Evolutionary conservation across 2,888 invertebrate species (phyloP), one percentile per base, ranked within the genome.

Genomic region (Mythimna albipuncta): DNA sequence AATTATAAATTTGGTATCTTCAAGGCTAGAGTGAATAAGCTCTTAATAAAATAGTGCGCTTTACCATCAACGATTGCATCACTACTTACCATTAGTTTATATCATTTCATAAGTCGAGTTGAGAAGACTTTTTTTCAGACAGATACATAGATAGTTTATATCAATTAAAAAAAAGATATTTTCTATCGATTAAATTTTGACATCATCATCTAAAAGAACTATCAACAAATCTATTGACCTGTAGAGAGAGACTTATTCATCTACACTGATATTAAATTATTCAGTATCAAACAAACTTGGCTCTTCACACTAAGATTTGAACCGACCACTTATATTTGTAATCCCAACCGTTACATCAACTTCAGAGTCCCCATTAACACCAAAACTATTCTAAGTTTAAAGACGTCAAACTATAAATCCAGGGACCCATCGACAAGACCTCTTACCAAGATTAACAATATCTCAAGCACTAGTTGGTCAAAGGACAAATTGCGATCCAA

Each of bases 371-470:
- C 82, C 82, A 85, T 83, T 75, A 83, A 82, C 86, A 85, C 77
- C 52, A 76, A 74, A 67, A 76, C 81, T 81, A 79, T 84, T 80
- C 61, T 9, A 72, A 83, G 82, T 77, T 85, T 79, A 76, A 81
- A 79, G 72, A 85, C 75, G 81, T 82, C 82, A 77, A 80, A 84
- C 85, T 76, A 87, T 88, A 87, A 87, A 87, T 88, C 83, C 81
- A 70, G 50, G 59, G 57, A 72, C 62, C 77, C 86, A 92, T 91
- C 91, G 91, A 92, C 90, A 93, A 94, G 91, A 84, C 88, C 94
- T 94, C 89, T 94, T 90, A 91, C 83, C 83, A 88, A 89, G 91
- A 94, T 94, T 94, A 94, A 89, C 92, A 90, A 93, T 93, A 90
- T 91, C 87, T 91, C 91, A 86, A 85, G 73, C 84, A 80, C 75